Conservation (phyloP, 2,888 invertebrate genomes). For the Imbricaverruca yamaguchii region DNA sequence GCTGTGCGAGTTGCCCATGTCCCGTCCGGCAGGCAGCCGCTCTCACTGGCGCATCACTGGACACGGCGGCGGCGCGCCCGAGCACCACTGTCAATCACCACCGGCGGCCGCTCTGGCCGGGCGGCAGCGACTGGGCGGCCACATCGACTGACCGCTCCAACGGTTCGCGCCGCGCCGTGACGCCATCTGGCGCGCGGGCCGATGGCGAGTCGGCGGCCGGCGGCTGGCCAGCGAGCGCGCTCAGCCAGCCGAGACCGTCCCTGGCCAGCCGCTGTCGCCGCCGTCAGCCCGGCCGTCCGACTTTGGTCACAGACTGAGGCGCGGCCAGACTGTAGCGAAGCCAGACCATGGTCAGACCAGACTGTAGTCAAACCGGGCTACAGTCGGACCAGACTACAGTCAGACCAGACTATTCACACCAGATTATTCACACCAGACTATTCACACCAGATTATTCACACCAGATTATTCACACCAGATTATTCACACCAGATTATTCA, state of each 20-base stretch:
- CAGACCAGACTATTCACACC: too few species aligned
- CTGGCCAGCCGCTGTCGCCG: conserved; percentile 58
- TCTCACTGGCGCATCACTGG: conserved; percentile 70
- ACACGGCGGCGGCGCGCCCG: conserved; percentile 55
- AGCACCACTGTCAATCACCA: conserved; percentile 17
- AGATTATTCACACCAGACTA: too few species aligned
- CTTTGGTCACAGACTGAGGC: too few species aligned
- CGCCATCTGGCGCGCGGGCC: conserved; percentile 75
- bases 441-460: too few species aligned
- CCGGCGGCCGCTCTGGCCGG: conserved; percentile 27
- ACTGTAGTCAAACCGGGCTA: too few species aligned
- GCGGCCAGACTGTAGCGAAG: too few species aligned
- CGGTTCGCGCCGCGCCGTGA: conserved; percentile 79
- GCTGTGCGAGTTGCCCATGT: conserved; percentile 50
- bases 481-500: too few species aligned
- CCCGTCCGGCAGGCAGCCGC: conserved; percentile 60
- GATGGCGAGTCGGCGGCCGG: conserved; percentile 90
- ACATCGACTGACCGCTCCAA: conserved; percentile 69
- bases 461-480: too few species aligned
- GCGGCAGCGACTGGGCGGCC: conserved; percentile 45
- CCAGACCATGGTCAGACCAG: too few species aligned
- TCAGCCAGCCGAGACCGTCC: conserved; percentile 66
- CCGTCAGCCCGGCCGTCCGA: conserved; percentile 42
- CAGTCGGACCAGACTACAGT: too few species aligned
- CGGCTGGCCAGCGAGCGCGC: conserved; percentile 69